Conservation (phyloP, 2,888 invertebrate genomes). For the Hesperia comma region DNA sequence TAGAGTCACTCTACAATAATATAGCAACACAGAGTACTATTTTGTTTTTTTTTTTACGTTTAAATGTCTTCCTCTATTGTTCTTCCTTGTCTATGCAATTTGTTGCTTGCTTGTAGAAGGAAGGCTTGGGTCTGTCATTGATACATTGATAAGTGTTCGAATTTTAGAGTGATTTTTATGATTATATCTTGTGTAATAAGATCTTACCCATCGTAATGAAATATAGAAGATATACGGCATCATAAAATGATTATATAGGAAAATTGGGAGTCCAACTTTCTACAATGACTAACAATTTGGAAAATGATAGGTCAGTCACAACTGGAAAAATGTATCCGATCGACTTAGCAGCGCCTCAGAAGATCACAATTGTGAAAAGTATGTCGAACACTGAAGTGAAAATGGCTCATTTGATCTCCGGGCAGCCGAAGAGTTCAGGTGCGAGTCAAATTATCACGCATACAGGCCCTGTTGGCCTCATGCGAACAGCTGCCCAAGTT, state of each 20-base stretch:
- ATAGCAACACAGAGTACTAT: conserved; percentile 28
- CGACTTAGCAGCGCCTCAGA: conserved; percentile 81
- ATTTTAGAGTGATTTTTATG: conserved; percentile 36
- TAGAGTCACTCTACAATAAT: no score
- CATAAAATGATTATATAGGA: conserved; percentile 14
- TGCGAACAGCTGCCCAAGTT: conserved; percentile 78
- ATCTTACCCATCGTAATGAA: conserved; percentile 20
- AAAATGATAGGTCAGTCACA: conserved; percentile 83
- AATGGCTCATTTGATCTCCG: conserved; percentile 76
- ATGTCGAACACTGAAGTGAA: conserved; percentile 75
- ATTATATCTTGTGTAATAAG: conserved; percentile 7
- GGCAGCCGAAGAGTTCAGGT: conserved; percentile 67
- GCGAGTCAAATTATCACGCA: conserved; percentile 72
- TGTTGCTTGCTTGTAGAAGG: conserved; percentile 36
- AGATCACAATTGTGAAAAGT: conserved; percentile 79
- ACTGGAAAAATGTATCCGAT: conserved; percentile 83
- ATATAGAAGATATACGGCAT: conserved; percentile 16
- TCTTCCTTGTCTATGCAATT: conserved; percentile 32
- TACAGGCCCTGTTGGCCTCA: conserved; percentile 67
- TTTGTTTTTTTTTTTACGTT: conserved; percentile 40
- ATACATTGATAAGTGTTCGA: conserved; percentile 48
- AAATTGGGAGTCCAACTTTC: conserved; percentile 24
- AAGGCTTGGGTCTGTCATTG: conserved; percentile 43
- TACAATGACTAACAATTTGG: conserved; percentile 78
- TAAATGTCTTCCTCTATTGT: conserved; percentile 20